Evolutionary conservation across 1,140 invertebrate species (phyloP).

Genomic region (Drosophila busckii): DNA sequence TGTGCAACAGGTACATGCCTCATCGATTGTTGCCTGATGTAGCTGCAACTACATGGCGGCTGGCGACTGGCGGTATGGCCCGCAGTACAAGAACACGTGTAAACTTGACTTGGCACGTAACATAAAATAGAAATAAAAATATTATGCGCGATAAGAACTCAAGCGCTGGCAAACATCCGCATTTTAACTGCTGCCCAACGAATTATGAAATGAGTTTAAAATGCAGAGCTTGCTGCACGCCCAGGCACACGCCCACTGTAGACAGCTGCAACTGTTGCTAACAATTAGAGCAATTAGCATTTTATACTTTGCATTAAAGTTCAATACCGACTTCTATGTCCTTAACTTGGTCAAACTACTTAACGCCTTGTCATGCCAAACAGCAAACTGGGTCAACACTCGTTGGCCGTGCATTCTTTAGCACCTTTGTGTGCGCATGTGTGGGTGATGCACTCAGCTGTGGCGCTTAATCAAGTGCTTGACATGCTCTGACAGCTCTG

Average conservation of each 20-base stretch:
- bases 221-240: slow-evolving; percentile 36
- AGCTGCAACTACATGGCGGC: slow-evolving; percentile 40
- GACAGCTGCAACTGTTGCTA: slow-evolving; percentile 30
- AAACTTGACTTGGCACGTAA: slow-evolving; percentile 62
- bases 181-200: slow-evolving; percentile 32
- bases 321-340: slow-evolving; percentile 45
- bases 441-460: slow-evolving; percentile 49
- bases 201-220: slow-evolving; percentile 55
- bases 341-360: slow-evolving; percentile 62
- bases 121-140: too few relatives aligned
- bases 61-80: too few relatives aligned
- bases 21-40: slow-evolving; percentile 31
- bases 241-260: not conserved
- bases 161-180: slow-evolving; percentile 44
- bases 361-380: slow-evolving; percentile 34
- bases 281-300: slow-evolving; percentile 60
- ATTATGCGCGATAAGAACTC: slow-evolving; percentile 68
- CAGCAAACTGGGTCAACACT: slow-evolving; percentile 55
- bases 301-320: slow-evolving; percentile 34
- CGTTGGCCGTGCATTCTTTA: slow-evolving; percentile 13
- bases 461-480: slow-evolving; percentile 34
- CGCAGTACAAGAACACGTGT: slow-evolving; percentile 69
- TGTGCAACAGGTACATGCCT: slow-evolving; percentile 21
- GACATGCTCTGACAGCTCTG: slow-evolving; percentile 58
- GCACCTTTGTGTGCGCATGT: slow-evolving; percentile 32